Base-by-base conservation (phyloP, 2,888 invertebrate species). In the Steinernema carpocapsae region DNA sequence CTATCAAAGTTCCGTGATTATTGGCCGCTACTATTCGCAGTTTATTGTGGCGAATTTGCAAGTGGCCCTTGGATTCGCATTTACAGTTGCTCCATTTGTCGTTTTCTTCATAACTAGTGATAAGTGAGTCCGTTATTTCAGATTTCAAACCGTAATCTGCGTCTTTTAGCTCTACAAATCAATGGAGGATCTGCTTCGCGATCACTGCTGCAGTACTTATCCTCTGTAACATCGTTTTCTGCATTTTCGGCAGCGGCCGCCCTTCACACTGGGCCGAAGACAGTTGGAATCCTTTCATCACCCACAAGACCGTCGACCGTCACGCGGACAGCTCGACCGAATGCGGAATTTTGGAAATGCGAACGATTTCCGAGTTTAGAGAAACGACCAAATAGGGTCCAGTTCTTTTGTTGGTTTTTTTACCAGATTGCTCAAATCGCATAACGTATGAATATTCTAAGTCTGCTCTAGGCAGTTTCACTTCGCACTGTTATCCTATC, bases 11-110 rank as follows among this genome's bases (percentile, higher is more conserved):
- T 76, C 81, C 46, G 81, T 83, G 7, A 70, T 85, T 10, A 82
- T 82, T 45, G 85, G 85, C 56, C 78, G 83, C 71, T 82, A 72
- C 59, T 86, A 79, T 45, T 79, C 85, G 0, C 80, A 85, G 71
- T 79, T 80, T 72, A 82, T 85, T 19, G 72, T 86, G 0, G 51
- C 82, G 43, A 76, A 79, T 64, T 73, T 80, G 74, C 82, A 80
- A 29, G 29, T 82, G 3, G 70, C 78, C 29, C 79, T 86, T 37
- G 84, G 82, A 17, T n/a, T 82, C 24, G 81, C 85, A 0, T 79
- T 80, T 56, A 70, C 78, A 4, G 24, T 82, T 24, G 64, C 78
- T 12, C 85, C 85, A 1, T 64, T 80, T 24, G 51, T 82, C 3
- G 80, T 81, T 0, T 72, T 78, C 10, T 74, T 74, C 70, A 42